Evolutionary conservation across 1,140 invertebrate genomes (phyloP).

Genomic region (Heterodera carotae): DNA sequence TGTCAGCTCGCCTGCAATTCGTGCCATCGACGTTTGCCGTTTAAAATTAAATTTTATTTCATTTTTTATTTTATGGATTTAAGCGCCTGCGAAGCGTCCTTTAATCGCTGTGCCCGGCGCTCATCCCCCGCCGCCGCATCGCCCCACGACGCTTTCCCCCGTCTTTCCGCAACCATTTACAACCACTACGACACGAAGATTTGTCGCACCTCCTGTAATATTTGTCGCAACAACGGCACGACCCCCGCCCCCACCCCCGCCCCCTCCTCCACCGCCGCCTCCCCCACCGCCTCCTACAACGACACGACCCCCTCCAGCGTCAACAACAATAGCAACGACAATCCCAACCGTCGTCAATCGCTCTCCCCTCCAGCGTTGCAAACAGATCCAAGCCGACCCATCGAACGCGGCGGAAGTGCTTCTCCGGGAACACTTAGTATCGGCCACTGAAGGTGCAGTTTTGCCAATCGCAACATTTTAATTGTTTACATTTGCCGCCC

Average conservation of each 20-base stretch:
- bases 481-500: too few species aligned
- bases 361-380: constrained; percentile 49
- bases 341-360: constrained; percentile 9
- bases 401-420: constrained; percentile 56
- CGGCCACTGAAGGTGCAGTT: constrained; percentile 57
- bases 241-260: constrained; percentile 10
- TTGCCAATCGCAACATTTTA: too few species aligned
- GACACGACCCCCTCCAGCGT: constrained; percentile 24
- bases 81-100: constrained; percentile 10
- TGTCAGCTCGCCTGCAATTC: constrained; percentile 59
- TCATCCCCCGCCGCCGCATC: constrained; percentile 12
- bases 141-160: neutral
- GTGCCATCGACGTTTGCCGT: constrained; percentile 43
- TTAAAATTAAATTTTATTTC: constrained; percentile 9
- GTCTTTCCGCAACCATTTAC: neutral
- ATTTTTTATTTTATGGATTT: neutral
- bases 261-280: constrained; percentile 9
- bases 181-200: neutral
- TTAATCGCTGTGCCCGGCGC: neutral
- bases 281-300: constrained; percentile 23
- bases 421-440: constrained; percentile 54
- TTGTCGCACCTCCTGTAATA: neutral
- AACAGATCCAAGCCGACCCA: constrained; percentile 62
- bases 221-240: neutral
- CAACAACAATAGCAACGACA: constrained; percentile 21